Conservation (phyloP, 1,140 invertebrate species). For the Portunus trituberculatus region DNA sequence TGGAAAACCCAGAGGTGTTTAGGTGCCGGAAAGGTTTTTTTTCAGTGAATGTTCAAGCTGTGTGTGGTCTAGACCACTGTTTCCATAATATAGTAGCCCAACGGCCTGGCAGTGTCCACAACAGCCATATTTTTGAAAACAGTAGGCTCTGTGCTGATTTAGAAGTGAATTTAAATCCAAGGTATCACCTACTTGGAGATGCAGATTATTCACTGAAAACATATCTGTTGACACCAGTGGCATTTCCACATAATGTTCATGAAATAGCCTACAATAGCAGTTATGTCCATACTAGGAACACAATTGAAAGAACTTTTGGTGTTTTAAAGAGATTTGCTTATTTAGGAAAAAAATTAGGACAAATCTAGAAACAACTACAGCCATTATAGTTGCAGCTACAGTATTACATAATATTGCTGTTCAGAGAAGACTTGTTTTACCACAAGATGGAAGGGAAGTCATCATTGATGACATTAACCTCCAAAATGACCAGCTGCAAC, state of each 20-base stretch:
- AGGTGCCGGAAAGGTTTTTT: too few species aligned
- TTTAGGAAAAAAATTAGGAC: not conserved
- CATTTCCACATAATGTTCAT: not conserved
- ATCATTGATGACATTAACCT: too few species aligned
- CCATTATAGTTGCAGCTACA: not conserved
- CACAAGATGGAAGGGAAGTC: too few species aligned
- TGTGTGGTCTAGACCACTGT: not conserved
- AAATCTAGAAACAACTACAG: not conserved
- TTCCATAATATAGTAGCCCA: slow-evolving; percentile 29
- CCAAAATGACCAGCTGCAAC: too few species aligned
- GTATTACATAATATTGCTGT: too few species aligned
- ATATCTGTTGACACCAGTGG: slow-evolving; percentile 19
- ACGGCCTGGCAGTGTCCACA: not conserved
- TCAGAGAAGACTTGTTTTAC: too few species aligned
- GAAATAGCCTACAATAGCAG: too few species aligned
- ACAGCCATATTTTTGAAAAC: not conserved
- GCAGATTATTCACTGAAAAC: not conserved
- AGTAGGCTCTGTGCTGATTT: slow-evolving; percentile 14
- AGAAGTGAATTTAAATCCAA: not conserved
- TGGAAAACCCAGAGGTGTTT: too few species aligned
- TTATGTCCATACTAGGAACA: too few species aligned
- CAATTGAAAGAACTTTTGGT: not conserved
- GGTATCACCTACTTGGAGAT: not conserved
- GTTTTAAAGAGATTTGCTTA: slow-evolving; percentile 13
- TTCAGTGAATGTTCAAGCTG: slow-evolving; percentile 33